These are phyloP conservation scores for Planiliza haematocheilus DNA, from an alignment of 2,113 vertebrate genomes.

Conservation along the genomic window DNA sequence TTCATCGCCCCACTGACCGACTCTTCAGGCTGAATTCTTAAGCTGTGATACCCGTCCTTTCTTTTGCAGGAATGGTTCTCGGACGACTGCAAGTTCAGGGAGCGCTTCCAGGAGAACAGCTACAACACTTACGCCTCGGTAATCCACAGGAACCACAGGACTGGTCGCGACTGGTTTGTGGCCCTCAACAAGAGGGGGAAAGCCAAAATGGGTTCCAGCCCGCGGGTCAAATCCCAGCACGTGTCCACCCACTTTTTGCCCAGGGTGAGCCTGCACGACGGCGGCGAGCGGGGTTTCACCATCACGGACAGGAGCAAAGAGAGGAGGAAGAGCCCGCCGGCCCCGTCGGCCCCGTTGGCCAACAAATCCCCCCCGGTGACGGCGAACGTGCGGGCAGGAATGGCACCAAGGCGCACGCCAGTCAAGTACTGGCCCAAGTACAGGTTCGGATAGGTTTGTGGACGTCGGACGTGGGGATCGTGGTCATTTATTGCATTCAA, in stretches of 20 bases:
- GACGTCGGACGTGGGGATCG: background rate
- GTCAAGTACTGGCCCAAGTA: slow-evolving; percentile 96
- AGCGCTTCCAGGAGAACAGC: slow-evolving; percentile 98
- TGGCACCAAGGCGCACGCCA: slow-evolving; percentile 70
- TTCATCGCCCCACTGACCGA: too few species aligned
- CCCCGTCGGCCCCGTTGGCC: background rate
- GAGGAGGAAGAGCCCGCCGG: slow-evolving; percentile 79
- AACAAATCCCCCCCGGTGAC: slow-evolving; percentile 73
- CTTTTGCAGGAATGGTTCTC: slow-evolving; percentile 83
- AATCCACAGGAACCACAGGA: slow-evolving; percentile 86
- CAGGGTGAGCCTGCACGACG: slow-evolving; percentile 83
- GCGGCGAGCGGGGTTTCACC: slow-evolving; percentile 86
- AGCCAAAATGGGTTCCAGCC: slow-evolving; percentile 94
- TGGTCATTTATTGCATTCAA: slow-evolving; percentile 22
- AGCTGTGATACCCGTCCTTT: background rate
- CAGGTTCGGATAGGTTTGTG: slow-evolving; percentile 87
- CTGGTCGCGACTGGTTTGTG: slow-evolving; percentile 93
- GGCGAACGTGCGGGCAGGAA: slow-evolving; percentile 26
- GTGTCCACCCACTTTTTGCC: slow-evolving; percentile 96
- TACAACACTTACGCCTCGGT: slow-evolving; percentile 97
- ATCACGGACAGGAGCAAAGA: slow-evolving; percentile 82
- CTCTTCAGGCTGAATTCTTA: too few species aligned
- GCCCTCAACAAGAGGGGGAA: slow-evolving; percentile 97
- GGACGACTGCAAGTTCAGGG: slow-evolving; percentile 94
- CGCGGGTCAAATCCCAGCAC: slow-evolving; percentile 93